These are phyloP conservation scores for Yasuhikotakia modesta DNA, from an alignment of 2,797 vertebrate species.

Conservation along the genomic window DNA sequence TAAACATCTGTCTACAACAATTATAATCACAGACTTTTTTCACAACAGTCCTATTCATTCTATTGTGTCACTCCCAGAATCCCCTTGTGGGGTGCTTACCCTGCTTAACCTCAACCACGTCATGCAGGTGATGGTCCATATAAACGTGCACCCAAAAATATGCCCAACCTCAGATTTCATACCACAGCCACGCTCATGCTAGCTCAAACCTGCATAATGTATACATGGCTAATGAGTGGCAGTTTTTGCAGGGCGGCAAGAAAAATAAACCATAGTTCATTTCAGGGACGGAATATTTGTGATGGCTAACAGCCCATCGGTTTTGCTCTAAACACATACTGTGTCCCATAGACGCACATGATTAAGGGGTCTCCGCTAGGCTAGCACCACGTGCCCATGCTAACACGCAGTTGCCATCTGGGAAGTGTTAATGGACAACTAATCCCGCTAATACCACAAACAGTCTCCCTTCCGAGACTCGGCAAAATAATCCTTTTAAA, in stretches of 20 bases:
- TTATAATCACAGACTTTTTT: background rate
- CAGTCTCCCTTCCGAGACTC: conserved; percentile 26
- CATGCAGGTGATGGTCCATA: conserved; percentile 31
- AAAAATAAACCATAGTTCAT: conserved; percentile 44
- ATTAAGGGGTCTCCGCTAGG: conserved; percentile 5
- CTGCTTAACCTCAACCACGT: conserved; percentile 34
- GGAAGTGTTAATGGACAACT: conserved; percentile 58
- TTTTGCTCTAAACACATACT: conserved; percentile 27
- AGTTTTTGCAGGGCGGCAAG: conserved; percentile 34
- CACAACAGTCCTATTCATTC: background rate
- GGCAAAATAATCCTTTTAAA: conserved; percentile 15
- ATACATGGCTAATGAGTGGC: conserved; percentile 40
- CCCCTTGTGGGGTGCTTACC: conserved; percentile 4
- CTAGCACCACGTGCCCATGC: conserved; percentile 22
- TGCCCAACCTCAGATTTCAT: background rate
- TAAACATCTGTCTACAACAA: background rate
- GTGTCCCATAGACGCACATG: conserved; percentile 33
- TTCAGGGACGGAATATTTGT: conserved; percentile 34
- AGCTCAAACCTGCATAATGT: conserved; percentile 22
- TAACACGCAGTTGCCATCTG: conserved; percentile 44
- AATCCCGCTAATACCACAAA: conserved; percentile 59
- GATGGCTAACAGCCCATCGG: conserved; percentile 34
- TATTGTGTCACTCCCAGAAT: conserved; percentile 24
- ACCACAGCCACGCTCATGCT: background rate
- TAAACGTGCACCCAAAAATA: background rate